These are phyloP conservation scores for Candoia aspera DNA, from an alignment of 2,113 vertebrate species.

Conservation along the genomic window DNA sequence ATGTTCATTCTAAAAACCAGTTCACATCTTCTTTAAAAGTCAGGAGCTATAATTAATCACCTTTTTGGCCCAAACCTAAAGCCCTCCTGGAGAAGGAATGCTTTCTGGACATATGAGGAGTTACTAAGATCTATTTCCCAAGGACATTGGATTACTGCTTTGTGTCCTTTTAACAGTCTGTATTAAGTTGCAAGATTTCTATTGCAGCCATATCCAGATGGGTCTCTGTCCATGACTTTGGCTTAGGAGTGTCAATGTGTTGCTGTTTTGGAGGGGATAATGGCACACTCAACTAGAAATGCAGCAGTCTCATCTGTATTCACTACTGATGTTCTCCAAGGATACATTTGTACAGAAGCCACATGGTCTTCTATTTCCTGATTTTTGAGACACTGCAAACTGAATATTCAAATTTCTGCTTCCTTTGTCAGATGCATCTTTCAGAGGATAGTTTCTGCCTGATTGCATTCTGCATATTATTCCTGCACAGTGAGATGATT, in stretches of 20 bases:
- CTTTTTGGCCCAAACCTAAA: not conserved
- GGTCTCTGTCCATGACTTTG: not conserved
- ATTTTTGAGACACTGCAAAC: not conserved
- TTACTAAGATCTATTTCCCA: not conserved
- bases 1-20: not conserved
- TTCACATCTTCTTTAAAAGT: not conserved
- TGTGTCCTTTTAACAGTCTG: not conserved
- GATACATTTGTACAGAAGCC: not conserved
- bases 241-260: not conserved
- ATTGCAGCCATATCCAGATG: not conserved
- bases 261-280: not conserved
- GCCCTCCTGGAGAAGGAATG: not conserved
- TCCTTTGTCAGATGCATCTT: not conserved
- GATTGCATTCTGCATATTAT: not conserved
- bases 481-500: not conserved
- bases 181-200: not conserved
- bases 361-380: not conserved
- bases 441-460: not conserved
- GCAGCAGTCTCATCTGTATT: not conserved
- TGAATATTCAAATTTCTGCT: not conserved
- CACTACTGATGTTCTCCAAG: not conserved
- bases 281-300: not conserved
- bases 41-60: not conserved
- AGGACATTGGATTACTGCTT: not conserved
- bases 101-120: not conserved